Evolutionary conservation across 2,888 invertebrate species (phyloP).

Genomic region (Agrochola lychnidis): DNA sequence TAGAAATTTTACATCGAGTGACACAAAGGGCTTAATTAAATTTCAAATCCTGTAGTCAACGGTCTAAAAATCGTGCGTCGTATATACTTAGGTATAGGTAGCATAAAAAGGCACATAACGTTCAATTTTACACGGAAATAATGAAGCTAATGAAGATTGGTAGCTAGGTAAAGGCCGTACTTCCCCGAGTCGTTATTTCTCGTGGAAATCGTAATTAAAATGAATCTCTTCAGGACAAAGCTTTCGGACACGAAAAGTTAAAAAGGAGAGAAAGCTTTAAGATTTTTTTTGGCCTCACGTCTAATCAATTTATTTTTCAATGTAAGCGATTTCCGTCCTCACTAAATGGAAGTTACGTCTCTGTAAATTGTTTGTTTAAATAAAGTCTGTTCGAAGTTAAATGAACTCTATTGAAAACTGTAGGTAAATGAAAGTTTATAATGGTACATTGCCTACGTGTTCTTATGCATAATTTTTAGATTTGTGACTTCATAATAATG

Average conservation of each 20-base stretch:
- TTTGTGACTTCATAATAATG: background rate
- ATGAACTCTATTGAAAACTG: slow-evolving; percentile 1
- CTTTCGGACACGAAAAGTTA: slow-evolving; percentile 79
- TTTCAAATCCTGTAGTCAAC: slow-evolving; percentile 8
- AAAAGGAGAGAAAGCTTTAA: slow-evolving; percentile 73
- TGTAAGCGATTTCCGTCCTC: slow-evolving; percentile 50
- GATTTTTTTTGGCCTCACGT: slow-evolving; percentile 67
- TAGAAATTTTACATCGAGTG: background rate
- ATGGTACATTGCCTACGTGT: background rate
- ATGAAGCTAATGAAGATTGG: slow-evolving; percentile 88
- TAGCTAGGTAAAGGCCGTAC: slow-evolving; percentile 82
- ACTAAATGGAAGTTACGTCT: slow-evolving; percentile 54
- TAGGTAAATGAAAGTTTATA: background rate
- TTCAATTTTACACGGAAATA: slow-evolving; percentile 81
- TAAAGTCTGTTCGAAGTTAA: slow-evolving; percentile 21
- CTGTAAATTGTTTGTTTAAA: slow-evolving; percentile 54
- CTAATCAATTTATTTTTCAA: slow-evolving; percentile 68
- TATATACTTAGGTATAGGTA: slow-evolving; percentile 14
- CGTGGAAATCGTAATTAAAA: slow-evolving; percentile 88
- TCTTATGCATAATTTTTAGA: background rate
- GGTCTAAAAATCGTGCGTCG: slow-evolving; percentile 16
- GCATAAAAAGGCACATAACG: slow-evolving; percentile 66
- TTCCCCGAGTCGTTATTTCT: slow-evolving; percentile 81
- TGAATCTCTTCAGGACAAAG: slow-evolving; percentile 82
- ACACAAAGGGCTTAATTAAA: background rate